Conservation (phyloP, 2,797 vertebrate genomes). For the Lepus townsendii region DNA sequence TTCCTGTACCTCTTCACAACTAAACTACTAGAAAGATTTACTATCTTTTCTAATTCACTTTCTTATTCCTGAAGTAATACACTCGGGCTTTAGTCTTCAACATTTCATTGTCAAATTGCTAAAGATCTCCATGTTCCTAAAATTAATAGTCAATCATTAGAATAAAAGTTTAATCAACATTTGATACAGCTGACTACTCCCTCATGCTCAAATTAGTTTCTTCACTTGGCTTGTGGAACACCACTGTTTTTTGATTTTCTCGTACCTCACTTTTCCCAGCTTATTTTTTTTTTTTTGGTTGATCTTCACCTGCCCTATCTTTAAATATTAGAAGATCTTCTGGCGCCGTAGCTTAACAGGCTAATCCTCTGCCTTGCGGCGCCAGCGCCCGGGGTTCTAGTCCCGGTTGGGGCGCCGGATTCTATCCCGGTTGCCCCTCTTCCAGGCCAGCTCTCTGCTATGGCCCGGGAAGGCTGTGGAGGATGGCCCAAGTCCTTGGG, state of each 20-base stretch:
- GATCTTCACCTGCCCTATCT: not conserved
- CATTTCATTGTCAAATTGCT: constrained; percentile 34
- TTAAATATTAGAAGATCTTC: not conserved
- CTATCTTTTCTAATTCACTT: not conserved
- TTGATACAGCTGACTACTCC: constrained; percentile 14
- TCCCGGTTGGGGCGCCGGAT: too few relatives aligned
- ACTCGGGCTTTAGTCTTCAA: constrained; percentile 40
- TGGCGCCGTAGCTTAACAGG: too few relatives aligned
- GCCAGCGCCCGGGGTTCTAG: too few relatives aligned
- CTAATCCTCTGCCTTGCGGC: too few relatives aligned
- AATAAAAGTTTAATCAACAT: constrained; percentile 52
- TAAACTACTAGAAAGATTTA: constrained; percentile 40
- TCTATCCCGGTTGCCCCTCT: too few relatives aligned
- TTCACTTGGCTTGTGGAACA: not conserved
- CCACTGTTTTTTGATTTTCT: not conserved
- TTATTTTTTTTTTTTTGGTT: constrained; percentile 22
- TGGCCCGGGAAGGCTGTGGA: too few relatives aligned
- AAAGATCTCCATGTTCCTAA: constrained; percentile 40
- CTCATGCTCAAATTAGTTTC: constrained; percentile 46
- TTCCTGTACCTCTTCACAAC: not conserved
- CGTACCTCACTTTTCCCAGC: not conserved
- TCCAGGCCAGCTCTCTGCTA: too few relatives aligned
- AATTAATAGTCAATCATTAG: constrained; percentile 65
- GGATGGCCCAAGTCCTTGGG: too few relatives aligned
- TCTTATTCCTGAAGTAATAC: constrained; percentile 54